Percentiles rank a stretch among this genome's conserved stretches.
These are phyloP conservation scores for Falco cherrug DNA, from an alignment of 2,797 vertebrate genomes.

Conservation along the genomic window DNA sequence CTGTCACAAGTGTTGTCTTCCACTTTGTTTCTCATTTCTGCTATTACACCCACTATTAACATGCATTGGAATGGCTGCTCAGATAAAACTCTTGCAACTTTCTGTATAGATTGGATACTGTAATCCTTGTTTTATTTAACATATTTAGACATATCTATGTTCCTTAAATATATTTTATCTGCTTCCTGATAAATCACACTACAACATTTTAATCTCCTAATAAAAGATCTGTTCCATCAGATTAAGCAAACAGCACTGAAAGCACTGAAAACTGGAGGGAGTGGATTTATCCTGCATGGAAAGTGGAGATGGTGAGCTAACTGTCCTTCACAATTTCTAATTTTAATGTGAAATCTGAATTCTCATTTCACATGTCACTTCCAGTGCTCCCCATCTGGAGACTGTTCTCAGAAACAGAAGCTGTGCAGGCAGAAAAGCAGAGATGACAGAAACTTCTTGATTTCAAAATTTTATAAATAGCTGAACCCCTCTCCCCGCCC, in stretches of 20 bases:
- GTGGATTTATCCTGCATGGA: neutral
- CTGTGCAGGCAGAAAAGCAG: neutral
- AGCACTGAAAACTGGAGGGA: neutral
- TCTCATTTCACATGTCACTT: constrained; percentile 33
- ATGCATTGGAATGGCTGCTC: neutral
- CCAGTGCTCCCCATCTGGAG: neutral
- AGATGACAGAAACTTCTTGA: neutral
- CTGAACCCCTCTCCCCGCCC: neutral
- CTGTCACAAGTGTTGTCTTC: neutral
- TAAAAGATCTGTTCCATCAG: neutral
- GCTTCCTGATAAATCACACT: constrained; percentile 1
- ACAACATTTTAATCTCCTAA: constrained; percentile 9
- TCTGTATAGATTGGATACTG: neutral
- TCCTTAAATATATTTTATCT: constrained; percentile 30
- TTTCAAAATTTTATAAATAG: neutral
- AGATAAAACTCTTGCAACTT: neutral
- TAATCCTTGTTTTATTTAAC: constrained; percentile 26
- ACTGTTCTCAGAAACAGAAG: neutral
- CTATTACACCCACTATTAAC: neutral
- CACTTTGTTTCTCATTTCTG: neutral
- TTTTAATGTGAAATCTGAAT: neutral
- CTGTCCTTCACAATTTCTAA: neutral
- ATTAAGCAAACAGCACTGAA: constrained; percentile 25
- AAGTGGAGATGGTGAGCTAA: neutral
- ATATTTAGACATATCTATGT: neutral